phyloP scores from a whole-genome alignment of 2,797 vertebrate species.

The Anabas testudineus region DNA sequence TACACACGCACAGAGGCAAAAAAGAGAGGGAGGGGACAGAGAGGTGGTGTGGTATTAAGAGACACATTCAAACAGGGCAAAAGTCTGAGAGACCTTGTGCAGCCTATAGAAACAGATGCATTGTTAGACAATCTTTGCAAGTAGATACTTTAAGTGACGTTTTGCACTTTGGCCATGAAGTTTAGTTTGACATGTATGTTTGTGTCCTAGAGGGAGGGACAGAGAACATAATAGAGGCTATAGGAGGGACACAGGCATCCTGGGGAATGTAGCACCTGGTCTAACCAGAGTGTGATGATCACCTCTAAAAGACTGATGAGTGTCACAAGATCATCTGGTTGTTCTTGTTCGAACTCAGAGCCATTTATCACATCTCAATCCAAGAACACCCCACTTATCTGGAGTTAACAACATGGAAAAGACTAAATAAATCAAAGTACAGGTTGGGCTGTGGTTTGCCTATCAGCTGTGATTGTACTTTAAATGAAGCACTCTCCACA shows the following conservation, averaged over 20 bases:
- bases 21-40: constrained; percentile 47
- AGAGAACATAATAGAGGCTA: constrained; percentile 18
- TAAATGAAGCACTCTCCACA: constrained; percentile 6
- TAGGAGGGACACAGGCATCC: constrained; percentile 30
- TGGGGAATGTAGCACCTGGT: constrained; percentile 77
- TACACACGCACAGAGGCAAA: constrained; percentile 68
- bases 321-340: constrained; percentile 67
- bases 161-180: constrained; percentile 49
- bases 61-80: constrained; percentile 36
- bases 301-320: constrained; percentile 34
- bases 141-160: constrained; percentile 13
- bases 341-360: neutral
- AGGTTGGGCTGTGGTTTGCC: constrained; percentile 10
- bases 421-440: constrained; percentile 29
- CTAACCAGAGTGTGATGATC: constrained; percentile 65
- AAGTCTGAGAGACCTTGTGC: constrained; percentile 16
- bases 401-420: constrained; percentile 16
- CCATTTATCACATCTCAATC: constrained; percentile 6
- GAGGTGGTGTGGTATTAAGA: constrained; percentile 52
- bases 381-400: constrained; percentile 17
- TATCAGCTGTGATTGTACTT: constrained; percentile 8
- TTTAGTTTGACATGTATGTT: constrained; percentile 25
- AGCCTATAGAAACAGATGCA: constrained; percentile 20
- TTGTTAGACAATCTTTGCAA: constrained; percentile 19
- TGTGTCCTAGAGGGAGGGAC: constrained; percentile 8